Base-by-base conservation (phyloP, 2,888 invertebrate genomes). In the Eudemis profundana region DNA sequence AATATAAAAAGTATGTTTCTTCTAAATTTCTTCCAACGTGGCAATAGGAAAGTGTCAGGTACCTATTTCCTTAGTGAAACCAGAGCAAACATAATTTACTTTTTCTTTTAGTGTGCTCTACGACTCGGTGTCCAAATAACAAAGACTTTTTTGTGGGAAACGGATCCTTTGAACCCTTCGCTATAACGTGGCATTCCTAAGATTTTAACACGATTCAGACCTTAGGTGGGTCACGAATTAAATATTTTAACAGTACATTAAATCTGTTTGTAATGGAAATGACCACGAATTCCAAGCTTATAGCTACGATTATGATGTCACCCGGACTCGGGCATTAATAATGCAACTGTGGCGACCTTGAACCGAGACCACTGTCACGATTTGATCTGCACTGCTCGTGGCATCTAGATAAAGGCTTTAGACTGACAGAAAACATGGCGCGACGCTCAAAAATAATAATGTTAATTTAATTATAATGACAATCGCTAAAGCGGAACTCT, bases 341-440 rank as follows among this genome's bases (percentile, higher is more conserved):
- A 82, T 82, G 78, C 78, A 83, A 75, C 66, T 77, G 69, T 66
- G 69, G 70, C 78, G 79, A 82, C 78, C 78, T 78, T 74, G 73
- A 70, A 70, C 74, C 71, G 72, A 76, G 75, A 81, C 77, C 42
- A 50, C 71, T 74, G 74, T 75, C 73, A 76, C 74, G 73, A 73
- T 75, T 76, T 78, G 75, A 53, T 53, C 49, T 66, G 33, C 47
- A 49, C 15, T 60, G 46, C 15, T 65, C 36, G 19, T 27, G 10
- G 3, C 65, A 38, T 65, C 65, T 60, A 65, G 65, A 53, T 65
- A 44, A 51, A 21, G 15, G 42, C n/a, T n/a, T n/a, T n/a, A n/a
- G n/a, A n/a, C 57, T 3, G 27, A 46, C 44, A 19, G 36, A 36
- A 64, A 57, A 29, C 10, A 29, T 10, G 10, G 56, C 56, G 27